Evolutionary conservation across 2,888 invertebrate species (phyloP).

Genomic region (Gisinianus flammeolus): DNA sequence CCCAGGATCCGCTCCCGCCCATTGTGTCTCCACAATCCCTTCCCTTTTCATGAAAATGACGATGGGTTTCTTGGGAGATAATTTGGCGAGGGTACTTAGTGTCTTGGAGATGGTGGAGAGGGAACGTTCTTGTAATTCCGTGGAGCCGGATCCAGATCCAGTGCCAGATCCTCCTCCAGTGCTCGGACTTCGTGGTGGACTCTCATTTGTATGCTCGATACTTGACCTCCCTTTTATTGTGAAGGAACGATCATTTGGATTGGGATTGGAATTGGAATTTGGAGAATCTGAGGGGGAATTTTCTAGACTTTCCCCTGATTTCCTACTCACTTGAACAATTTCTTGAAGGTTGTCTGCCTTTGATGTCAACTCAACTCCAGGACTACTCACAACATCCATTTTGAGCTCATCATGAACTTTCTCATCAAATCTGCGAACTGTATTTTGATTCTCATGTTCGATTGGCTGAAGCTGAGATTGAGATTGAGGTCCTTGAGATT

Average conservation of each 20-base stretch:
- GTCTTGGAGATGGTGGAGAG: slow-evolving; percentile 44
- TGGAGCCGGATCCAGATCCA: not conserved
- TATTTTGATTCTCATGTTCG: not conserved
- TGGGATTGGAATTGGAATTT: not conserved
- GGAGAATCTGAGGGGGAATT: not conserved
- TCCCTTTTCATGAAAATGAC: slow-evolving; percentile 56
- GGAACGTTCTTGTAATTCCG: not conserved
- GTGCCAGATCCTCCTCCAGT: not conserved
- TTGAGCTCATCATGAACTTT: not conserved
- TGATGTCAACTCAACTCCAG: not conserved
- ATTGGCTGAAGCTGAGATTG: not conserved
- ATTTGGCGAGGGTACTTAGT: slow-evolving; percentile 52
- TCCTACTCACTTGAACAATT: not conserved
- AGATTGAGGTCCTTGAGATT: not conserved
- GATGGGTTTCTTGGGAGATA: slow-evolving; percentile 58
- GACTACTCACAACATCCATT: too few relatives aligned
- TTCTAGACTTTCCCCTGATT: not conserved
- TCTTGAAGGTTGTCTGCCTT: not conserved
- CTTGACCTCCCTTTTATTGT: not conserved
- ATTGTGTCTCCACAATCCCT: slow-evolving; percentile 50
- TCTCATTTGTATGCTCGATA: not conserved
- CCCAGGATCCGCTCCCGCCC: slow-evolving; percentile 54
- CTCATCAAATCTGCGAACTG: not conserved
- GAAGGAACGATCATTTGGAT: not conserved
- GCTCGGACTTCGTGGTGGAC: not conserved